Base-by-base conservation (phyloP, 2,797 vertebrate species). In the Anguilla pacifica region DNA sequence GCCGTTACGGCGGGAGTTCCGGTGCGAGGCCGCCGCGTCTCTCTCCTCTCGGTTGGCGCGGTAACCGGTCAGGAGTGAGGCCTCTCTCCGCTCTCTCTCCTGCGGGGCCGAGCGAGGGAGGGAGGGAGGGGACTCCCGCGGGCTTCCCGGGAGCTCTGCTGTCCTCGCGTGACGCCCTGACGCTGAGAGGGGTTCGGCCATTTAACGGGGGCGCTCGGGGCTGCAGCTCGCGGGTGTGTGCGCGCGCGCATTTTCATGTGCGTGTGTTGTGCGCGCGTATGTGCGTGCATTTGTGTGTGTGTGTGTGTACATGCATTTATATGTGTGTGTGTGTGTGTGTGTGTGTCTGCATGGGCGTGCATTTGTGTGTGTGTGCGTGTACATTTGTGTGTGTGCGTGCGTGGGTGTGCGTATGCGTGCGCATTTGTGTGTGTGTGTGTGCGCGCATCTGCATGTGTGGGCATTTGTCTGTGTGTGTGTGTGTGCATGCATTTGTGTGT, bases 81-180 rank as follows among this genome's bases (percentile, higher is more conserved):
- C 82, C n/a, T 22, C 43, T 46, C 17, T 72, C 31, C 31, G 31
- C 31, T 19, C 51, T 57, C 79, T 70, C 59, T 19, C 31, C n/a
- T 64, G 39, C n/a, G 19, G 31, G 79, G 39, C 84, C 3, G 49
- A 64, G 35, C 5, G 22, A 49, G 64, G 17, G 6, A 19, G 17
- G 1, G 49, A 64, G 35, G 9, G 13, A 49, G 64, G 17, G 6
- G 11, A 22, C 51, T 85, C 35, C 25, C 43, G 17, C 15, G 3
- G 70, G 51, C 83, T n/a, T 35, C 11, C 10, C 35, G 81, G 84
- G 87, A 46, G 31, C 25, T 49, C 77, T 22, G 17, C 9, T 46
- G 39, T 89, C 85, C 88, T 87, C 85, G 53, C 86, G 86, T 35
- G 91, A 91, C 89, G 90, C 86, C 89, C 90, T 92, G 9, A 91